Percentiles rank a stretch among this genome's conserved stretches.
Evolutionary conservation across 2,797 vertebrate species (phyloP).

Genomic region (Sandelia bainsii): DNA sequence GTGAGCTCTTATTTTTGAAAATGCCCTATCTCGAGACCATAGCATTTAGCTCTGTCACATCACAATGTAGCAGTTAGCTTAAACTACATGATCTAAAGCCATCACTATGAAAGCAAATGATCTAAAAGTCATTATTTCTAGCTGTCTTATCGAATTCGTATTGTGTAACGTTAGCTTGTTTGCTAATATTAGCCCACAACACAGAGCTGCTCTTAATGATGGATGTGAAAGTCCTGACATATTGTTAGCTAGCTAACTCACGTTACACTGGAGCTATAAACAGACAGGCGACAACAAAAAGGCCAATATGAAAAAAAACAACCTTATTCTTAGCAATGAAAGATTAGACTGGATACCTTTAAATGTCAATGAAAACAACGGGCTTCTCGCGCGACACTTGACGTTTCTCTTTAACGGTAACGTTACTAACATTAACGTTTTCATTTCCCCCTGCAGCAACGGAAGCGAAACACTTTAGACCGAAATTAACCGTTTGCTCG

Average conservation of each 20-base stretch:
- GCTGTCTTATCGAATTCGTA: not conserved
- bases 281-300: fast-evolving
- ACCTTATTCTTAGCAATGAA: not conserved
- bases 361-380: constrained; percentile 16
- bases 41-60: not conserved
- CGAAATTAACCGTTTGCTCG: fast-evolving
- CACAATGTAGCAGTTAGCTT: not conserved
- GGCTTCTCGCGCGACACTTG: not conserved
- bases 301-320: fast-evolving
- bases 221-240: not conserved
- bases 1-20: no score
- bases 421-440: constrained; percentile 4
- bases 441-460: constrained; percentile 8
- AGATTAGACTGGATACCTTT: constrained; percentile 27
- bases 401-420: not conserved
- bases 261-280: not conserved
- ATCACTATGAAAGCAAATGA: no score
- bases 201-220: not conserved
- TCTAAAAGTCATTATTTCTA: not conserved
- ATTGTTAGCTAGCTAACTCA: not conserved
- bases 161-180: not conserved
- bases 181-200: not conserved
- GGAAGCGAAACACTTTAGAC: constrained; percentile 7
- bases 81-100: not conserved
- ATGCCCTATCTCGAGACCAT: not conserved